A percentile compares a stretch with the other conserved stretches of the same genome.
Conservation (phyloP, 2,797 vertebrate species). For the Megaceryle alcyon region DNA sequence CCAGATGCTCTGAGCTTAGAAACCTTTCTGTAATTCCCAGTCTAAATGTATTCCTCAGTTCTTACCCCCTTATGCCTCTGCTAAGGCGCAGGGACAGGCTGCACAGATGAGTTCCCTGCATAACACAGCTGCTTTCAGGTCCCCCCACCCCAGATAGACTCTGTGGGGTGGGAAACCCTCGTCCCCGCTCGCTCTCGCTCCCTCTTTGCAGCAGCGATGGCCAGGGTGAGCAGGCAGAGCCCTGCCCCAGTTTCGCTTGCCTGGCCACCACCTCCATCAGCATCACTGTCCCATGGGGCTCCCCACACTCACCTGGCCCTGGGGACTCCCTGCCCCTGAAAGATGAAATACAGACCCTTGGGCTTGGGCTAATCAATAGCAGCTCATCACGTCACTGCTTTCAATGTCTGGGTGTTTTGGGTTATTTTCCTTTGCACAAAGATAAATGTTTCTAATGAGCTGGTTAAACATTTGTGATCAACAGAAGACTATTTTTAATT, state of each 20-base stretch:
- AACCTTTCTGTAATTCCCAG: background rate
- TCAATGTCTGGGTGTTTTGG: background rate
- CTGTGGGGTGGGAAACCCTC: background rate
- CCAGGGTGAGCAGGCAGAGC: background rate
- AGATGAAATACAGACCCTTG: background rate
- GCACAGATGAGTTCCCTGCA: background rate
- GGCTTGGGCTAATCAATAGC: background rate
- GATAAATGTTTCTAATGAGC: constrained; percentile 50
- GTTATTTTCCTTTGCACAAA: background rate
- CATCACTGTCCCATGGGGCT: fast-evolving
- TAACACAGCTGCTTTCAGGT: too few relatives aligned
- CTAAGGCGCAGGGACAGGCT: background rate
- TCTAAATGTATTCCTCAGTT: background rate
- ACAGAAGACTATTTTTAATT: constrained; percentile 54
- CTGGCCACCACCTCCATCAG: fast-evolving
- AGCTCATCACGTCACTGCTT: background rate
- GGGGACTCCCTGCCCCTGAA: background rate
- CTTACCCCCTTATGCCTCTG: background rate
- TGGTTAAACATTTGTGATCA: constrained; percentile 54
- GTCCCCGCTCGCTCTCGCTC: background rate
- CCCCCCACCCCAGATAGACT: background rate
- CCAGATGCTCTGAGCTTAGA: background rate
- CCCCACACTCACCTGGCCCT: fast-evolving
- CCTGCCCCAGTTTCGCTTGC: background rate
- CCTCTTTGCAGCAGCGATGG: background rate